Base-by-base conservation (phyloP, 2,113 vertebrate species). In the Myrmophylax atrothorax region DNA sequence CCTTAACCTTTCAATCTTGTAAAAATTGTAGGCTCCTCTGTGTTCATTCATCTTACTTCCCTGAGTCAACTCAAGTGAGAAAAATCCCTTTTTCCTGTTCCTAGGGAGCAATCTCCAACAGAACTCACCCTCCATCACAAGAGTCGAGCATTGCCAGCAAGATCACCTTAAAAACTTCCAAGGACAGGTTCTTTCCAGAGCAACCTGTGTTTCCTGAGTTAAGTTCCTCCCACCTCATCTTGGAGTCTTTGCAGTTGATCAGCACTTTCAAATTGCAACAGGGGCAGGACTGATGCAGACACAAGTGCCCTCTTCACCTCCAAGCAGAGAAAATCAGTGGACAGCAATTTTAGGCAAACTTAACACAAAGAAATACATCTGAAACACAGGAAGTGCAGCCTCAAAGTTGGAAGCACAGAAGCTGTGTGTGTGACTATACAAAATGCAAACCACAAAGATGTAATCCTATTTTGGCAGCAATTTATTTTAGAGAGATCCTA, bases 401-500 rank as follows among this genome's bases (percentile, higher is more conserved):
- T 84, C 40, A 9, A 68, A 88, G 14, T 7, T 84, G 38, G 33
- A 92, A n/a, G 10, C 66, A 81, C 20, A 38, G 68, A 73, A 40
- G 35, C 66, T 78, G 23, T 6, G 5, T 0, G 2, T 40, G 44
- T 37, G 47, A 70, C 33, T 86, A 35, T 6, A 28, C 15, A 66
- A 74, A 67, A 64, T 77, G 42, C 35, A 59, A 53, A 90, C 35
- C 16, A 76, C 15, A 31, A 89, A 87, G 52, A 52, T 15, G 15
- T 38, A 84, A 92, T 70, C 73, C 66, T 67, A 25, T 84, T 93
- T 93, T 59, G 47, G 56, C 78, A 81, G n/a, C 29, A 87, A 60
- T 60, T 94, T 74, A 91, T 89, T 92, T 92, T 87, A 87, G 89
- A 86, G 80, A 94, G 38, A 78, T 80, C 62, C 42, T 72, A 18